Percentiles rank a stretch among this genome's conserved stretches.
Evolutionary conservation across 2,797 vertebrate genomes (phyloP).

Genomic region (Nannoperca obscura): DNA sequence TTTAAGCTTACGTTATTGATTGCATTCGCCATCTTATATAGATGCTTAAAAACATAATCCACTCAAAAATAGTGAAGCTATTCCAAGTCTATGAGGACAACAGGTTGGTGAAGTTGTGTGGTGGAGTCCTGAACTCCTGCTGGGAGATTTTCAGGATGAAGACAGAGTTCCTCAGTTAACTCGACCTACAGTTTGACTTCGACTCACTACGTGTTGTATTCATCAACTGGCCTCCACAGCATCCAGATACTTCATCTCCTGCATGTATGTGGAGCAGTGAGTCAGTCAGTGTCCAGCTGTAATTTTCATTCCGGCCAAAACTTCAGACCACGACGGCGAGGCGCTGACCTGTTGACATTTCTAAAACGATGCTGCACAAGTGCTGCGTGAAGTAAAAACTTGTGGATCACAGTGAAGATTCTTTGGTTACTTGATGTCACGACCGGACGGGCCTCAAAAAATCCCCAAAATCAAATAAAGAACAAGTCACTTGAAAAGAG

Average conservation of each 20-base stretch:
- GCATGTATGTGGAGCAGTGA: slow-evolving; percentile 38
- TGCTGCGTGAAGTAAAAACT: slow-evolving; percentile 49
- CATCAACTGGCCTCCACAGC: slow-evolving; percentile 5
- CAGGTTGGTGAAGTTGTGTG: slow-evolving; percentile 33
- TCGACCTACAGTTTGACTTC: slow-evolving; percentile 22
- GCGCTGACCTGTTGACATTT: slow-evolving; percentile 31
- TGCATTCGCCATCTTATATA: slow-evolving; percentile 86
- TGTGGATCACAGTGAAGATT: slow-evolving; percentile 62
- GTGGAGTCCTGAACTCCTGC: slow-evolving; percentile 41
- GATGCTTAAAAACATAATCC: slow-evolving; percentile 76
- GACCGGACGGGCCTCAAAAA: slow-evolving; percentile 6
- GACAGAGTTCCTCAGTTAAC: slow-evolving; percentile 30
- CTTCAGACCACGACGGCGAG: slow-evolving; percentile 13
- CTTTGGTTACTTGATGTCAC: slow-evolving; percentile 49
- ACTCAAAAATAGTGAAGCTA: slow-evolving; percentile 78
- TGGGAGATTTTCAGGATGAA: slow-evolving; percentile 24
- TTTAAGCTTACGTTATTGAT: slow-evolving; percentile 87
- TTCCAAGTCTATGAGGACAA: slow-evolving; percentile 67
- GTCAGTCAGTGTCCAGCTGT: slow-evolving; percentile 62
- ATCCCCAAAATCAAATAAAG: slow-evolving; percentile 32
- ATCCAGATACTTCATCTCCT: slow-evolving; percentile 25
- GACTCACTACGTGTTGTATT: slow-evolving; percentile 26
- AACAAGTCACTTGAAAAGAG: slow-evolving; percentile 49
- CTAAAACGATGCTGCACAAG: slow-evolving; percentile 46
- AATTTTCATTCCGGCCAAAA: slow-evolving; percentile 53